Percentiles rank a stretch among this genome's conserved stretches.
Conservation (phyloP, 2,113 vertebrate species). For the Rissa tridactyla region DNA sequence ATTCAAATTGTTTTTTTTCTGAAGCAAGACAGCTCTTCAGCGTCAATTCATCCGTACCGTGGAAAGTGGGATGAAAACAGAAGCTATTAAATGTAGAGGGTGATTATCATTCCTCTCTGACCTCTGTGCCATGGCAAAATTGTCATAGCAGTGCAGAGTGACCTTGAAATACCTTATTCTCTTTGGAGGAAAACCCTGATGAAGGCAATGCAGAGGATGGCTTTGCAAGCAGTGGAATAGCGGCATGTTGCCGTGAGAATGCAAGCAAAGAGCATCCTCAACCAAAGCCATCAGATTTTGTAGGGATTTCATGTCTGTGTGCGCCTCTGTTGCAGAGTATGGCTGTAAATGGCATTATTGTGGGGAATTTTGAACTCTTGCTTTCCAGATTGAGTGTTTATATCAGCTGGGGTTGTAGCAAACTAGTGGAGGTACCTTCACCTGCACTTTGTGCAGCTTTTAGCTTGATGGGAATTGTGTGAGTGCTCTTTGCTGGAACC, state of each 20-base stretch:
- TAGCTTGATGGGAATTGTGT: neutral
- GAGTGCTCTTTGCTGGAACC: neutral
- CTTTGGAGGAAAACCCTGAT: neutral
- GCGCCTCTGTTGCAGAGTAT: rapidly evolving
- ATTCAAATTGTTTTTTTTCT: neutral
- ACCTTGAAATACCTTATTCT: neutral
- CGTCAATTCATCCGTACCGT: neutral
- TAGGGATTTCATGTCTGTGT: neutral
- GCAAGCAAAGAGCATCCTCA: too few relatives aligned
- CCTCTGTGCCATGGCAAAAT: neutral
- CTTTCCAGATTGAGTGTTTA: neutral
- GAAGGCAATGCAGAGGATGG: neutral
- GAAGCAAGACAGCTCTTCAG: neutral
- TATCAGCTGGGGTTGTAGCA: neutral
- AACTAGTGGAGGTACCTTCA: neutral
- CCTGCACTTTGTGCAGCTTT: neutral
- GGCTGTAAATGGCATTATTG: neutral
- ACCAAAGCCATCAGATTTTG: neutral
- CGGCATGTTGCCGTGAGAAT: rapidly evolving
- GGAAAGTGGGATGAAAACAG: neutral
- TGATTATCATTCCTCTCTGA: neutral
- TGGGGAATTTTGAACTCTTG: neutral
- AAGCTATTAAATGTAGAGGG: neutral
- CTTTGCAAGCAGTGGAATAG: neutral
- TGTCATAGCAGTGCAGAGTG: neutral